Percentiles rank a stretch among this genome's conserved stretches.
Conservation (phyloP, 2,888 invertebrate genomes). For the Flexamia atlantica region DNA sequence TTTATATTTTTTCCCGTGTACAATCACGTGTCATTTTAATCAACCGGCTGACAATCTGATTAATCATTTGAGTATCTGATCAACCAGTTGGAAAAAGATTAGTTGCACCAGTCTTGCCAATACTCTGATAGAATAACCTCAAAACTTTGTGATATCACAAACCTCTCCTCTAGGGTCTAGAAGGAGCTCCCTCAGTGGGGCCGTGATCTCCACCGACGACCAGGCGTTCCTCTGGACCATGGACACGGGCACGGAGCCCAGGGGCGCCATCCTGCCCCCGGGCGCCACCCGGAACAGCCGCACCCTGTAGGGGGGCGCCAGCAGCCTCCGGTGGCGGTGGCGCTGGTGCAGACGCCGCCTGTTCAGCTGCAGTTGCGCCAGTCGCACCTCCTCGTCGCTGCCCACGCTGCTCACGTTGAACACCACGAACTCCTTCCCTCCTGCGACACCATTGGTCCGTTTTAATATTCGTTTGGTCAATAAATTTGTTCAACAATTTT, state of each 20-base stretch:
- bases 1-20: too few relatives aligned
- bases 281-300: slow-evolving; percentile 52
- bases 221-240: slow-evolving; percentile 47
- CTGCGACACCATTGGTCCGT: neutral
- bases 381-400: slow-evolving; percentile 48
- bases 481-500: too few relatives aligned
- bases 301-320: slow-evolving; percentile 59
- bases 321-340: slow-evolving; percentile 50
- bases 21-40: too few relatives aligned
- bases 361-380: slow-evolving; percentile 60
- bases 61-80: too few relatives aligned
- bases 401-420: slow-evolving; percentile 60
- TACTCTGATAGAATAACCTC: too few relatives aligned
- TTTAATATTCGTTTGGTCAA: too few relatives aligned
- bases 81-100: too few relatives aligned
- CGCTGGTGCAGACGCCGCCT: slow-evolving; percentile 53
- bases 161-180: slow-evolving; percentile 18
- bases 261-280: slow-evolving; percentile 33
- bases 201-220: slow-evolving; percentile 60
- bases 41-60: too few relatives aligned
- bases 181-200: slow-evolving; percentile 54
- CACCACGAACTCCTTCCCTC: slow-evolving; percentile 46
- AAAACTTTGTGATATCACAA: too few relatives aligned
- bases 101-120: too few relatives aligned
- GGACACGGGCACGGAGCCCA: slow-evolving; percentile 59